Evolutionary conservation across 1,140 invertebrate species (phyloP).

Genomic region (Drosophila paulistorum): DNA sequence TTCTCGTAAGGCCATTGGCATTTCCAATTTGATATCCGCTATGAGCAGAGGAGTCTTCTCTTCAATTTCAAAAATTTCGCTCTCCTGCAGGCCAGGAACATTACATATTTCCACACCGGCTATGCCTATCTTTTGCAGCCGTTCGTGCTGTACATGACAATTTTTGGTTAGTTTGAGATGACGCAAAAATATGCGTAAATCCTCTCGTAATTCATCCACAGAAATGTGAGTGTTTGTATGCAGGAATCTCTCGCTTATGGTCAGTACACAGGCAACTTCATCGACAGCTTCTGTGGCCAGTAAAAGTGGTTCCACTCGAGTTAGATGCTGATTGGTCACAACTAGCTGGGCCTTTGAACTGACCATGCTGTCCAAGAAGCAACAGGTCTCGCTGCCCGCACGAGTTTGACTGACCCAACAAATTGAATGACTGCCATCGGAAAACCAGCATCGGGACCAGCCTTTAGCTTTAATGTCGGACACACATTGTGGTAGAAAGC

Average conservation of each 20-base stretch:
- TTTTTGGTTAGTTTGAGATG: constrained; percentile 40
- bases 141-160: constrained; percentile 45
- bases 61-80: constrained; percentile 45
- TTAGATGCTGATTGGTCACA: constrained; percentile 26
- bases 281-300: neutral
- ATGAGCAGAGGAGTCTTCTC: constrained; percentile 34
- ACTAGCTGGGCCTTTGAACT: constrained; percentile 23
- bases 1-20: constrained; percentile 16
- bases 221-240: constrained; percentile 20
- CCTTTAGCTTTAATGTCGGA: neutral
- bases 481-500: constrained; percentile 35
- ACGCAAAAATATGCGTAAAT: constrained; percentile 46
- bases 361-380: constrained; percentile 63
- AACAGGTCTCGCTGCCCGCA: constrained; percentile 50
- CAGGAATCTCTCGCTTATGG: constrained; percentile 39
- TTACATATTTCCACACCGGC: constrained; percentile 48
- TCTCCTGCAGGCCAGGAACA: constrained; percentile 3
- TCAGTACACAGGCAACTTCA: constrained; percentile 41
- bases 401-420: constrained; percentile 44
- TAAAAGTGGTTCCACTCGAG: constrained; percentile 17
- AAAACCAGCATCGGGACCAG: constrained; percentile 58
- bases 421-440: constrained; percentile 44
- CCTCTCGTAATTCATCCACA: constrained; percentile 33
- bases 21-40: constrained; percentile 42
- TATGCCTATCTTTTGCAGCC: constrained; percentile 48